Evolutionary conservation across 1,140 invertebrate genomes (phyloP).

Genomic region (Heliconius nattereri): DNA sequence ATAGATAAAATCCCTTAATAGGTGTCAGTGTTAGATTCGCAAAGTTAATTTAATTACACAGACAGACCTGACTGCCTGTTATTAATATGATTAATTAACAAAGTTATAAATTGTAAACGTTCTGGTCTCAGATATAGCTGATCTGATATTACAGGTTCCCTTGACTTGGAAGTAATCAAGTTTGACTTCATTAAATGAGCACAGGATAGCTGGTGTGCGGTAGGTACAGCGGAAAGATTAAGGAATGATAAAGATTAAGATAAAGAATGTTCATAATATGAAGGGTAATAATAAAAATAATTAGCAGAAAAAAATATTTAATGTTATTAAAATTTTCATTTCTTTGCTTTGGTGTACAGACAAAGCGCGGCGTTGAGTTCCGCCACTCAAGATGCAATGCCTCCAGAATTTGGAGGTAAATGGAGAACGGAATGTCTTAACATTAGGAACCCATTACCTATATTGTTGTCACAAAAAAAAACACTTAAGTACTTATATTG

Average conservation of each 20-base stretch:
- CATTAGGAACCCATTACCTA: too few relatives aligned
- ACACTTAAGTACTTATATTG: too few relatives aligned
- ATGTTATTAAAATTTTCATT: neutral
- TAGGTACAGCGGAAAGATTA: constrained; percentile 36
- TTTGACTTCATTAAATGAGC: constrained; percentile 42
- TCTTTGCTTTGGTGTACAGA: too few relatives aligned
- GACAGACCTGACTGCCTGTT: constrained; percentile 21
- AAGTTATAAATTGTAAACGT: constrained; percentile 31
- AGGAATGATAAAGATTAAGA: too few relatives aligned
- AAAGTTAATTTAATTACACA: neutral
- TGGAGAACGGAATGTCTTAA: too few relatives aligned
- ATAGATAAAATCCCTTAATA: neutral
- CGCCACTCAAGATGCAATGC: too few relatives aligned
- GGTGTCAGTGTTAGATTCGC: neutral
- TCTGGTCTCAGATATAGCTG: constrained; percentile 31
- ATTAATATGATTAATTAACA: constrained; percentile 32
- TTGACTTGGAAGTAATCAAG: constrained; percentile 38
- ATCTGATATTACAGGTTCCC: constrained; percentile 37
- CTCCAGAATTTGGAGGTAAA: too few relatives aligned
- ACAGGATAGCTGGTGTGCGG: constrained; percentile 32
- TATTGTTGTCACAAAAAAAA: too few relatives aligned
- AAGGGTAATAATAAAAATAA: too few relatives aligned
- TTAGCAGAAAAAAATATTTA: too few relatives aligned
- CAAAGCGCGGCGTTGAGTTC: too few relatives aligned
- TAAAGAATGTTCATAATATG: neutral